Evolutionary conservation across 2,113 vertebrate species (phyloP).

Genomic region (Nyctereutes procyonoides): DNA sequence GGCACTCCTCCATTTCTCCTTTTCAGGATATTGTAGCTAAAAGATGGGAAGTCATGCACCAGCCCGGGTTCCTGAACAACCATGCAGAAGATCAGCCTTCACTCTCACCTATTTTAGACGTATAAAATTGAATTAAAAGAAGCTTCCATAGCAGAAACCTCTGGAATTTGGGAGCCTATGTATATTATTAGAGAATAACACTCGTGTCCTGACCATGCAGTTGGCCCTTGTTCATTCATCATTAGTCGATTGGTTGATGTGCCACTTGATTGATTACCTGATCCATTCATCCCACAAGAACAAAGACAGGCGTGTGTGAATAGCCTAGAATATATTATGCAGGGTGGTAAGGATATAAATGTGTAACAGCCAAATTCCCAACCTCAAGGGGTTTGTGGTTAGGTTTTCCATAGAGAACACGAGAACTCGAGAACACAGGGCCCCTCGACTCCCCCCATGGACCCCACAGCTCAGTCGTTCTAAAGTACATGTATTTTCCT

Average conservation of each 20-base stretch:
- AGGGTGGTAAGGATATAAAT: no score
- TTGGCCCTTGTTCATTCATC: not conserved
- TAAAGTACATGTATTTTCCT: not conserved
- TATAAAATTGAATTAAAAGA: not conserved
- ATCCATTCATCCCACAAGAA: not conserved
- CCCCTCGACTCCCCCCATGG: rapidly evolving
- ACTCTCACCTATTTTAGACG: not conserved
- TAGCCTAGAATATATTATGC: not conserved
- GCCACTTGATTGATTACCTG: no score
- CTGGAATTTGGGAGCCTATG: not conserved
- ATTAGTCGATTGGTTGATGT: not conserved
- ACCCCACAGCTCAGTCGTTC: rapidly evolving
- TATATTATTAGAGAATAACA: not conserved
- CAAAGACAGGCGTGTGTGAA: not conserved
- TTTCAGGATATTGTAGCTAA: not conserved
- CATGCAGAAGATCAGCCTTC: not conserved
- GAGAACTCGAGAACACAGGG: not conserved
- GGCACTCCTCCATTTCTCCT: not conserved
- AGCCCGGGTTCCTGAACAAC: no score
- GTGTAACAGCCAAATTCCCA: rapidly evolving
- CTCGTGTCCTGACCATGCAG: not conserved
- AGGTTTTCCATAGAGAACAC: rapidly evolving
- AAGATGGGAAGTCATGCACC: rapidly evolving
- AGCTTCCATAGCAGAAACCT: not conserved
- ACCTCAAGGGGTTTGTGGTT: not conserved